A percentile compares a stretch with the other conserved stretches of the same genome.
Evolutionary conservation across 2,797 vertebrate species (phyloP).

Genomic region (Hypotaenidia philippensis): DNA sequence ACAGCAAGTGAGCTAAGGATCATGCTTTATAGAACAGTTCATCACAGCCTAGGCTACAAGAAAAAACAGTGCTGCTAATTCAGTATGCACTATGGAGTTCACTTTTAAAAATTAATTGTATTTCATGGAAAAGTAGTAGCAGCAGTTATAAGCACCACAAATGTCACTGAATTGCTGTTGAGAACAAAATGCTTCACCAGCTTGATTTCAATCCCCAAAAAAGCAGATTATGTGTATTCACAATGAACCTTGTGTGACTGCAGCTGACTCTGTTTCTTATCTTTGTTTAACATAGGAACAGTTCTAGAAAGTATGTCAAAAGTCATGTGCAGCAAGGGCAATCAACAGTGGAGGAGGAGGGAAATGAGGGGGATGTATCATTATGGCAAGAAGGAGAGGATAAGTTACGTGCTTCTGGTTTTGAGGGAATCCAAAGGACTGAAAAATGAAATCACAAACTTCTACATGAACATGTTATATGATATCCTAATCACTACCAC

Average conservation of each 20-base stretch:
- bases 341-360: background rate
- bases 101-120: background rate
- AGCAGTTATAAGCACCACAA: background rate
- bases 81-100: background rate
- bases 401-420: background rate
- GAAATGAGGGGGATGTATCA: background rate
- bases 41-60: background rate
- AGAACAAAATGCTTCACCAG: background rate
- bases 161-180: background rate
- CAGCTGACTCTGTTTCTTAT: background rate
- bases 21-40: background rate
- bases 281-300: background rate
- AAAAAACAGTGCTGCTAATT: background rate
- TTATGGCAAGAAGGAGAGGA: background rate
- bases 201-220: background rate
- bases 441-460: background rate
- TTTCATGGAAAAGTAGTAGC: background rate
- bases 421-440: background rate
- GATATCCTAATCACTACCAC: background rate
- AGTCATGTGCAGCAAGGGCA: background rate
- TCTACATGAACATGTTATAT: background rate
- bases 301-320: background rate
- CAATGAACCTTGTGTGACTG: background rate
- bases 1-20: background rate
- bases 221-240: background rate